Evolutionary conservation across 2,797 vertebrate genomes (phyloP).

Genomic region (Rostrhamus sociabilis): DNA sequence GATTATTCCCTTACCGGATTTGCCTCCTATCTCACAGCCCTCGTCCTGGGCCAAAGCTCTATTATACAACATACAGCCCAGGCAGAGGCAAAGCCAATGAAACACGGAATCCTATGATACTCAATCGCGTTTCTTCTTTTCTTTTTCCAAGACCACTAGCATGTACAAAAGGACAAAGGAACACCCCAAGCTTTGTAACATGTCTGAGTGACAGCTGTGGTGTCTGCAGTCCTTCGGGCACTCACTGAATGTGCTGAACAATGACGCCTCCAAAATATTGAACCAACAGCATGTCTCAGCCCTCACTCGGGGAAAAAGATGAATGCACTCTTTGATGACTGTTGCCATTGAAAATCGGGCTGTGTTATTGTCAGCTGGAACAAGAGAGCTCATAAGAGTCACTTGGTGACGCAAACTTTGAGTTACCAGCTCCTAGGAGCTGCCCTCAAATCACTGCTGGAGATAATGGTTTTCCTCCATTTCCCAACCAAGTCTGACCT

Average conservation of each 20-base stretch:
- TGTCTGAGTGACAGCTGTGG: conserved; percentile 1
- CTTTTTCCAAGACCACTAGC: conserved; percentile 31
- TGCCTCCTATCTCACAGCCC: conserved; percentile 42
- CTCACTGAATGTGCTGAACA: background rate
- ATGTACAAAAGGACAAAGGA: conserved; percentile 20
- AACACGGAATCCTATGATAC: conserved; percentile 24
- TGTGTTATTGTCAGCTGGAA: conserved; percentile 12
- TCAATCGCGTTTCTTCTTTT: conserved; percentile 25
- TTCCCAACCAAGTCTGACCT: background rate
- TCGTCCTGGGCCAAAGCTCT: conserved; percentile 45
- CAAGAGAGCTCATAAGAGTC: background rate
- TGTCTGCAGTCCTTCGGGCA: background rate
- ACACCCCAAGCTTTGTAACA: conserved; percentile 4
- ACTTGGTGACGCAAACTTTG: conserved; percentile 2
- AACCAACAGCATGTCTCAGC: background rate
- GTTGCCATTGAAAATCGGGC: background rate
- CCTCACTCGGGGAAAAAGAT: background rate
- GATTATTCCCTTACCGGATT: conserved; percentile 32
- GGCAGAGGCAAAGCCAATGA: conserved; percentile 22
- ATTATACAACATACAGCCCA: background rate
- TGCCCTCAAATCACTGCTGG: background rate
- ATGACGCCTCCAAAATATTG: conserved; percentile 34
- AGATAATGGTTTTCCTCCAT: background rate
- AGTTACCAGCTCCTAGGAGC: background rate
- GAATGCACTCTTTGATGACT: conserved; percentile 34